Evolutionary conservation across 1,140 invertebrate genomes (phyloP).

Genomic region (Drosophila serrata): DNA sequence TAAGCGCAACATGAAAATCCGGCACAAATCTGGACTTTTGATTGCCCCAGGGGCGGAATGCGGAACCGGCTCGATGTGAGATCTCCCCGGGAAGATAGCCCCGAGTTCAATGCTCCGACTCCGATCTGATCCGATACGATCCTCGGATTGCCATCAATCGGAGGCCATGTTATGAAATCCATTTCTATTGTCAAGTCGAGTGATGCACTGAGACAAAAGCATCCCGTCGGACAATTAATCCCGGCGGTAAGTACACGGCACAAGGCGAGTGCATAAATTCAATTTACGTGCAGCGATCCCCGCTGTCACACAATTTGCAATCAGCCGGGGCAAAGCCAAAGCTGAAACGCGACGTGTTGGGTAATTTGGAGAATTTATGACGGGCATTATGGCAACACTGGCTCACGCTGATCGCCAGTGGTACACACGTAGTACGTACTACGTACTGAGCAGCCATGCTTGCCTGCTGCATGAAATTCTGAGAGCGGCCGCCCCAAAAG

Average conservation of each 20-base stretch:
- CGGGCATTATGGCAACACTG: conserved; percentile 81
- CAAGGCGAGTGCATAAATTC: conserved; percentile 67
- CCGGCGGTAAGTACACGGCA: conserved; percentile 42
- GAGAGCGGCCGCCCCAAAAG: conserved; percentile 63
- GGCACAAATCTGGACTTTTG: conserved; percentile 40
- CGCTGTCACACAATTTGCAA: conserved; percentile 82
- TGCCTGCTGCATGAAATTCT: conserved; percentile 52
- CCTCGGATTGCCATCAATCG: conserved; percentile 46
- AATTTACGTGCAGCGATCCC: conserved; percentile 59
- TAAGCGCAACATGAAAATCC: conserved; percentile 40
- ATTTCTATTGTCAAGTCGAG: conserved; percentile 42
- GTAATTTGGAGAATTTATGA: conserved; percentile 84
- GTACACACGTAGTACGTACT: conserved; percentile 6
- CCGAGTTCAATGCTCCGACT: conserved; percentile 41
- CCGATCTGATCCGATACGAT: conserved; percentile 4
- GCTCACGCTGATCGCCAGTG: conserved; percentile 40
- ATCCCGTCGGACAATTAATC: conserved; percentile 61
- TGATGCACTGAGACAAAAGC: conserved; percentile 53
- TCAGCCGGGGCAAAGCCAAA: conserved; percentile 54
- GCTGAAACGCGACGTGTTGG: conserved; percentile 65
- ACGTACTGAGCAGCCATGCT: not conserved
- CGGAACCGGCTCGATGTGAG: conserved; percentile 42
- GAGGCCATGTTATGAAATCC: conserved; percentile 46
- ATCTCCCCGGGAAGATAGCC: conserved; percentile 40
- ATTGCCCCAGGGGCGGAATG: conserved; percentile 36